Percentiles rank a stretch among this genome's conserved stretches.
Conservation (phyloP, 2,888 invertebrate genomes). For the Camptogramma bilineatum region DNA sequence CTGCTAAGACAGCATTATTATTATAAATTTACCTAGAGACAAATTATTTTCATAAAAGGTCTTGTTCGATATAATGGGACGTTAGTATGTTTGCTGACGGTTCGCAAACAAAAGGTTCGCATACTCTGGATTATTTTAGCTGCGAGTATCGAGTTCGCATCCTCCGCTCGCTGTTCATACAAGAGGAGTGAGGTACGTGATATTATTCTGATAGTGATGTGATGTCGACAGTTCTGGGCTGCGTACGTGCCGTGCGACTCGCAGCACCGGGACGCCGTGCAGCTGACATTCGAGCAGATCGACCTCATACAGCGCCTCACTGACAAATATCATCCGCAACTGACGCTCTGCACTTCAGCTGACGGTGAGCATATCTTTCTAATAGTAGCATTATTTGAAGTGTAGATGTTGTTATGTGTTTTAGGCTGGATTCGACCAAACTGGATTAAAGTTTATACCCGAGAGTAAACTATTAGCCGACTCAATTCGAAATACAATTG, state of each 20-base stretch:
- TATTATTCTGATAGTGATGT: slow-evolving; percentile 13
- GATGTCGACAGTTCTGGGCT: slow-evolving; percentile 91
- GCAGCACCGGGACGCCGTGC: slow-evolving; percentile 93
- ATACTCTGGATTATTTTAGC: not conserved
- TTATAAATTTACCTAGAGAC: not conserved
- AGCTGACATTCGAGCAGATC: slow-evolving; percentile 93
- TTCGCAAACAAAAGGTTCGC: not conserved
- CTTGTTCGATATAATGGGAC: not conserved
- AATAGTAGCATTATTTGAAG: not conserved
- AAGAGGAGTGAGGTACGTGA: not conserved
- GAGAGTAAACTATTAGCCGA: too few species aligned
- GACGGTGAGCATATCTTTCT: slow-evolving; percentile 84
- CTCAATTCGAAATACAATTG: too few species aligned
- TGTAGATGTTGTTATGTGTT: not conserved
- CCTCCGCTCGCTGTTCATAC: not conserved
- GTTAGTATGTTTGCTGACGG: not conserved
- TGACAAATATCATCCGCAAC: slow-evolving; percentile 91
- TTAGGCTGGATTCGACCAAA: too few species aligned
- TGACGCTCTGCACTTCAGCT: slow-evolving; percentile 91
- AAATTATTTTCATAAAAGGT: not conserved
- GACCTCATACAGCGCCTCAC: slow-evolving; percentile 93
- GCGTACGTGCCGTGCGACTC: slow-evolving; percentile 93
- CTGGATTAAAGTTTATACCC: too few species aligned
- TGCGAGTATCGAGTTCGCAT: not conserved
- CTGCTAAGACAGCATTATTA: not conserved